phyloP scores from a whole-genome alignment of 2,113 vertebrate species.

The Ciconia maguari region DNA sequence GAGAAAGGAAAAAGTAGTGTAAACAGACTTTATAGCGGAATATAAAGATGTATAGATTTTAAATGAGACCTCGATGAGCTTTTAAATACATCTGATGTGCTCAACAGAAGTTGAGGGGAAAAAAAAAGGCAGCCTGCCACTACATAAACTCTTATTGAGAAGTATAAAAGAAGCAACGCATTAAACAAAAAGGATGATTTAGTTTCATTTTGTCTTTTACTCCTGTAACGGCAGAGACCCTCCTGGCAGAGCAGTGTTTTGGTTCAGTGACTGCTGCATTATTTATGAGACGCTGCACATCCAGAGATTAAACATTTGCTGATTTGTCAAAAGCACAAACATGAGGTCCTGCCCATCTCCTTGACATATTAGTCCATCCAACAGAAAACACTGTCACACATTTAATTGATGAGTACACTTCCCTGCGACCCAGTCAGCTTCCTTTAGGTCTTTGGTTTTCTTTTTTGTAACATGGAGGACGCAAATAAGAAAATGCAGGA shows the following conservation, averaged over 20 bases:
- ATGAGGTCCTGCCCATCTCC: constrained; percentile 83
- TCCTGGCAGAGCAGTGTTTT: constrained; percentile 45
- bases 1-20: not conserved
- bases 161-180: not conserved
- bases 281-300: constrained; percentile 84
- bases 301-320: constrained; percentile 88
- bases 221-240: constrained; percentile 3
- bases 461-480: not conserved
- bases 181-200: constrained; percentile 10
- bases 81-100: not conserved
- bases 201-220: constrained; percentile 25
- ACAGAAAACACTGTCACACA: constrained; percentile 77
- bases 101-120: not conserved
- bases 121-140: not conserved
- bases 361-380: constrained; percentile 80
- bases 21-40: not conserved
- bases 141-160: not conserved
- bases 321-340: constrained; percentile 90
- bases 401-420: constrained; percentile 79
- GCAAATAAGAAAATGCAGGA: not conserved
- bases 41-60: not conserved
- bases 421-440: constrained; percentile 58
- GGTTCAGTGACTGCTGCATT: constrained; percentile 77
- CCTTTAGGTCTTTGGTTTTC: not conserved
- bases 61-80: not conserved